Evolutionary conservation across 2,113 vertebrate genomes (phyloP), one percentile per base, ranked within the genome.

Genomic region (Pelvicachromis taeniatus): DNA sequence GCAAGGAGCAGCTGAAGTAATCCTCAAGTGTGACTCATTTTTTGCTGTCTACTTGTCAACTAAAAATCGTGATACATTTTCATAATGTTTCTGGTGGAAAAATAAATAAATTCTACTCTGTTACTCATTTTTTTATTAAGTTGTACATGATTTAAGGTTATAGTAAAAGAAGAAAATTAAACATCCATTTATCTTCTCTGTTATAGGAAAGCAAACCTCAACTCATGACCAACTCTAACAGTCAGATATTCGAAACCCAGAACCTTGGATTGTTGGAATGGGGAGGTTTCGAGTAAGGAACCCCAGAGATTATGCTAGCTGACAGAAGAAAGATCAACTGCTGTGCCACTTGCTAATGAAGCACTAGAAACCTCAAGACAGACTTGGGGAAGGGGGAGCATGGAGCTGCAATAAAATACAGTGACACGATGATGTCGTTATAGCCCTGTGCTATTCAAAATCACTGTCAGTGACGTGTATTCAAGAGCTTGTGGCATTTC

Each of bases 301-400:
- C 53, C 75, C 26, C 45, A 82, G 63, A 80, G 54, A 63, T 21
- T 52, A 40, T 6, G 58, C 9, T n/a, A 38, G 58, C 70, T 82
- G 53, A 26, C 52, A 89, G 79, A 92, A 91, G 42, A 93, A 91
- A 91, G 77, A 9, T 54, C 1, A 42, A 61, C 73, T 14, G 45
- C 42, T 73, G 77, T 52, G 68, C 50, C 88, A 54, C 35, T 10
- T 4, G 68, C 78, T 89, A 88, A 89, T 80, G 88, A 92, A 87
- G 56, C 82, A 82, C 90, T 56, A 53, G 80, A 91, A 81, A 89
- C 68, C 38, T 87, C 58, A 50, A 50, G 61, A 52, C 53, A 45
- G 87, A 73, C 40, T 89, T 68, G 4, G 13, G 9, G 9, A 4
- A 4, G 4, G 26, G 26, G 26, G 26, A 2, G 26, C 26, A 29